Conservation (phyloP, 2,113 vertebrate genomes). For the Actinemys pallida region DNA sequence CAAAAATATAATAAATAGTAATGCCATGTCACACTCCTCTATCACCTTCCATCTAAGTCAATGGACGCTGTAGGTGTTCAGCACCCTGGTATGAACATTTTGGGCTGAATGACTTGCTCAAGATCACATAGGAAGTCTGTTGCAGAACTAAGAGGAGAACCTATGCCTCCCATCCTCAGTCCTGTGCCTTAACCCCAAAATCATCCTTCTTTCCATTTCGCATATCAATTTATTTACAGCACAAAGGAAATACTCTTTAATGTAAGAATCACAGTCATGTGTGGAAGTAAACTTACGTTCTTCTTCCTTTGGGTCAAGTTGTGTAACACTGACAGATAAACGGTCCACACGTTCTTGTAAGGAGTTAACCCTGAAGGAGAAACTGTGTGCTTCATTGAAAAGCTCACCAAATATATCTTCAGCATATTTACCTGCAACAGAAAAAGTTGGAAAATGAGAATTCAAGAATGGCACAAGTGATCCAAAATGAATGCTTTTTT, state of each 20-base stretch:
- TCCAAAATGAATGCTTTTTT: neutral
- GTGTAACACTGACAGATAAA: constrained; percentile 97
- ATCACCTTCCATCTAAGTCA: neutral
- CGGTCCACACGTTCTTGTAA: constrained; percentile 98
- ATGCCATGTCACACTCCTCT: neutral
- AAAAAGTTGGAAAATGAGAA: neutral
- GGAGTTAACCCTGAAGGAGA: constrained; percentile 99
- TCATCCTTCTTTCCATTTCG: constrained; percentile 6
- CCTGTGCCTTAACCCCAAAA: neutral
- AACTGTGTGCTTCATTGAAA: constrained; percentile 97
- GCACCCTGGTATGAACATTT: neutral
- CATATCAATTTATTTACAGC: neutral
- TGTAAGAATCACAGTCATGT: neutral
- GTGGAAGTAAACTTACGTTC: constrained; percentile 88
- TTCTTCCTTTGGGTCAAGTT: constrained; percentile 98
- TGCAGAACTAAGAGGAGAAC: neutral
- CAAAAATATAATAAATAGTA: neutral
- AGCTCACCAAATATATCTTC: constrained; percentile 99
- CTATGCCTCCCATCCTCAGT: neutral
- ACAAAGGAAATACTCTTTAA: constrained; percentile 8
- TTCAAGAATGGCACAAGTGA: neutral
- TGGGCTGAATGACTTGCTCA: neutral
- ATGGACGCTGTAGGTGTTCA: neutral
- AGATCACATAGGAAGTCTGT: neutral
- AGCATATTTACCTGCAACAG: constrained; percentile 95